These are phyloP conservation scores for Creontiades dilutus DNA, from an alignment of 2,888 invertebrate genomes.

Conservation along the genomic window DNA sequence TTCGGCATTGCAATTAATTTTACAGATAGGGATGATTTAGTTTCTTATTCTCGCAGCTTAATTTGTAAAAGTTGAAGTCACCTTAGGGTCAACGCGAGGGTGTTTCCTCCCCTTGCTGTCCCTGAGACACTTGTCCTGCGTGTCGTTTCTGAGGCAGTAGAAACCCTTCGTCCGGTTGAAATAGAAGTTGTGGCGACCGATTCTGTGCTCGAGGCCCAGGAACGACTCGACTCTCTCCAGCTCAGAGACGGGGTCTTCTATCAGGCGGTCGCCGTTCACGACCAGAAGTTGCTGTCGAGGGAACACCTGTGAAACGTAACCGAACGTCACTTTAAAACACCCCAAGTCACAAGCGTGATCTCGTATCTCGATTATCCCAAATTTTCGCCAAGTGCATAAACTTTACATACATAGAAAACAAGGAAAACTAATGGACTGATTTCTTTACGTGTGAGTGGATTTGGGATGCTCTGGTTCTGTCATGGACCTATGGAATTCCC, in stretches of 20 bases:
- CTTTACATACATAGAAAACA: too few species aligned
- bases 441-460: too few species aligned
- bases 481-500: too few species aligned
- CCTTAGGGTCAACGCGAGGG: conserved; percentile 82
- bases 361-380: too few species aligned
- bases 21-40: too few species aligned
- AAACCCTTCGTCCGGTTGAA: conserved; percentile 95
- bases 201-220: conserved; percentile 81
- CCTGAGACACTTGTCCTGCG: conserved; percentile 87
- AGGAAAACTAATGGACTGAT: too few species aligned
- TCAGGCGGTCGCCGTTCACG: conserved; percentile 95
- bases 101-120: conserved; percentile 91
- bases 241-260: conserved; percentile 93
- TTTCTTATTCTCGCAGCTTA: too few species aligned
- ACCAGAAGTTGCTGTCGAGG: conserved; percentile 94
- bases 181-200: conserved; percentile 93
- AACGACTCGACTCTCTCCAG: conserved; percentile 92
- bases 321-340: too few species aligned
- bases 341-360: too few species aligned
- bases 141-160: conserved; percentile 79
- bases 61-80: not conserved
- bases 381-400: too few species aligned
- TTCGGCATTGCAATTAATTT: too few species aligned
- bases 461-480: too few species aligned
- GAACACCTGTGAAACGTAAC: conserved; percentile 82